Conservation (phyloP, 1,140 invertebrate species). For the Cotesia typhae region DNA sequence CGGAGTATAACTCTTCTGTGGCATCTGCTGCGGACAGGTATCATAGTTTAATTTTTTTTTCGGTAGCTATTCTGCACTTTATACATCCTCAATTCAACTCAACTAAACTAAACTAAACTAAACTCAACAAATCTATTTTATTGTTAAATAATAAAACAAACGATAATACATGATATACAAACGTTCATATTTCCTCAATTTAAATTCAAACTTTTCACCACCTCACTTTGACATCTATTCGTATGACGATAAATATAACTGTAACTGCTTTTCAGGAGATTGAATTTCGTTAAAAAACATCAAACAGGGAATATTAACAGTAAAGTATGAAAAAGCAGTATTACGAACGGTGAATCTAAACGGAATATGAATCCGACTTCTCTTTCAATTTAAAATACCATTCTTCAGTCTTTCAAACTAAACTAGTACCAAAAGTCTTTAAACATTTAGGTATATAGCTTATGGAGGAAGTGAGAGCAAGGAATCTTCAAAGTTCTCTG, state of each 20-base stretch:
- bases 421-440: constrained; percentile 8
- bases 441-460: not conserved
- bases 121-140: not conserved
- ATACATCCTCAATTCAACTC: not conserved
- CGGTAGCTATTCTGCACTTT: not conserved
- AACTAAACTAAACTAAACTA: not conserved
- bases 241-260: not conserved
- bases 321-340: constrained; percentile 18
- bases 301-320: constrained; percentile 12
- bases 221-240: no score
- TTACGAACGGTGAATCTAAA: not conserved
- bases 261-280: not conserved
- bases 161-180: no score
- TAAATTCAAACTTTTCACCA: no score
- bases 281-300: not conserved
- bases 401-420: constrained; percentile 28
- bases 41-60: constrained; percentile 21
- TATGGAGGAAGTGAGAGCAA: constrained; percentile 19
- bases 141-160: no score
- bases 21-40: constrained; percentile 32
- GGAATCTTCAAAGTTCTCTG: constrained; percentile 12
- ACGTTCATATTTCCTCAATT: no score
- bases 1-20: constrained; percentile 45
- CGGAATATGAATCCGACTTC: constrained; percentile 28
- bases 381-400: constrained; percentile 29